Conservation (phyloP, 2,888 invertebrate genomes). For the Ornithoptera priamus region DNA sequence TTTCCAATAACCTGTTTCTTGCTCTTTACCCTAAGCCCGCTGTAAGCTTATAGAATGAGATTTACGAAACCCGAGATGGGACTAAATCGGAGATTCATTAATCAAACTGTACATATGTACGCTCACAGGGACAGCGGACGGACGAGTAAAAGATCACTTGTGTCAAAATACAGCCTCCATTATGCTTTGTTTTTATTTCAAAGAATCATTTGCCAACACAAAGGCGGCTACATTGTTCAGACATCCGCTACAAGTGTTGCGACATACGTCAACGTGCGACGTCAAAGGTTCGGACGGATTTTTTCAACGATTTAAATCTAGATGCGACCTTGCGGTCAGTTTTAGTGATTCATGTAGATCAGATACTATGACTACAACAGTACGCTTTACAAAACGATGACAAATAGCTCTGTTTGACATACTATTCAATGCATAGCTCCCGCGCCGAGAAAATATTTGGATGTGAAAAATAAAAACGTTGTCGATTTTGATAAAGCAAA, state of each 20-base stretch:
- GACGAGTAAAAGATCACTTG: conserved; percentile 64
- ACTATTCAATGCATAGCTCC: conserved; percentile 9
- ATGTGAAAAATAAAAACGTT: too few relatives aligned
- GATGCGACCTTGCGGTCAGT: conserved; percentile 39
- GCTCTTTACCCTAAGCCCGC: conserved; percentile 1
- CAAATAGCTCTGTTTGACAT: conserved; percentile 3
- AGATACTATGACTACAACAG: conserved; percentile 10
- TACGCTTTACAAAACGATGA: conserved; percentile 5
- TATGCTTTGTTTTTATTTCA: conserved; percentile 67
- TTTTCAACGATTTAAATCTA: conserved; percentile 34
- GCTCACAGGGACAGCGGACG: conserved; percentile 48
- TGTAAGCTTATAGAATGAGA: conserved; percentile 8
- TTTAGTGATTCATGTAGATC: conserved; percentile 34
- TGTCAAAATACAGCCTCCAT: conserved; percentile 62
- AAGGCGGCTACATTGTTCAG: conserved; percentile 60
- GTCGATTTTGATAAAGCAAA: too few relatives aligned
- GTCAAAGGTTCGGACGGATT: conserved; percentile 62
- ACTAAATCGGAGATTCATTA: conserved; percentile 45
- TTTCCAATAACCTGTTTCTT: conserved; percentile 26
- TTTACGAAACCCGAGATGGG: conserved; percentile 14
- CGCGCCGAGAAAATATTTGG: too few relatives aligned
- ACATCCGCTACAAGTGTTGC: conserved; percentile 62
- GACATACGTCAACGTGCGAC: conserved; percentile 66
- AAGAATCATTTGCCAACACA: conserved; percentile 56
- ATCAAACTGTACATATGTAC: conserved; percentile 50